A percentile compares a stretch with the other conserved stretches of the same genome.
These are phyloP conservation scores for Slavum lentiscoides DNA, from an alignment of 2,888 invertebrate species.

Conservation along the genomic window DNA sequence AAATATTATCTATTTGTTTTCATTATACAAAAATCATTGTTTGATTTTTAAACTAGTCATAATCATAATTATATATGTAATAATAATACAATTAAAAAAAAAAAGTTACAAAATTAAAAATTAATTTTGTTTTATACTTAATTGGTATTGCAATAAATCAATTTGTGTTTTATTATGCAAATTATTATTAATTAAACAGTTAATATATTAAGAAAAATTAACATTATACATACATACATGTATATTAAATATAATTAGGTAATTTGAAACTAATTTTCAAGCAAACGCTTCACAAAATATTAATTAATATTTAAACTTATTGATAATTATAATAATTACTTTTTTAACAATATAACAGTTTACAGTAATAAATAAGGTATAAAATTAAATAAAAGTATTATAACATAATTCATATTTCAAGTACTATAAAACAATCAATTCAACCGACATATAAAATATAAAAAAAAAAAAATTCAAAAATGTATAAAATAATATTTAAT, in stretches of 20 bases:
- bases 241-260: too few species aligned
- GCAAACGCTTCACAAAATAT: neutral
- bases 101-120: constrained; percentile 13
- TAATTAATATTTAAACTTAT: neutral
- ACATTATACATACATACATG: too few species aligned
- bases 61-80: neutral
- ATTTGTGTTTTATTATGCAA: constrained; percentile 11
- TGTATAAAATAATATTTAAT: constrained; percentile 11
- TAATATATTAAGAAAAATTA: neutral
- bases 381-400: constrained; percentile 32
- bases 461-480: constrained; percentile 21
- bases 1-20: constrained; percentile 12
- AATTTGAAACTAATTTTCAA: neutral
- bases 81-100: neutral
- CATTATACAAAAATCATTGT: neutral
- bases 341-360: constrained; percentile 31
- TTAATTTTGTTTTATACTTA: constrained; percentile 29
- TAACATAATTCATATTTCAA: neutral
- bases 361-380: constrained; percentile 38
- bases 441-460: constrained; percentile 25
- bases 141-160: constrained; percentile 24
- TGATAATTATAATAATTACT: neutral
- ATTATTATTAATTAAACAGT: neutral
- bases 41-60: constrained; percentile 32
- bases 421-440: constrained; percentile 26